These are phyloP conservation scores for Trissolcus japonicus DNA, from an alignment of 2,888 invertebrate species.

Conservation along the genomic window DNA sequence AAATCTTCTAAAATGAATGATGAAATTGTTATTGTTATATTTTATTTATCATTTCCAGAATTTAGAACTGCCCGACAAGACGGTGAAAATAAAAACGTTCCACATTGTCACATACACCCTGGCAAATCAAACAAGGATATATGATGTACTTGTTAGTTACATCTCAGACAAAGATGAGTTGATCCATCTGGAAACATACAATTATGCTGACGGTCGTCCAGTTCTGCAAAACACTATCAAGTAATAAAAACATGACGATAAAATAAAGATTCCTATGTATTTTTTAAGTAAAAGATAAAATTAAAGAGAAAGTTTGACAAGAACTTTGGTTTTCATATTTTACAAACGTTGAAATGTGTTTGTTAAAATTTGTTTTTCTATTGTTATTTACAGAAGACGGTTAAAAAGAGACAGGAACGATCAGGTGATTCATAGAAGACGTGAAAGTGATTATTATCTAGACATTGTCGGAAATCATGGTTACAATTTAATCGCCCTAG, in stretches of 20 bases:
- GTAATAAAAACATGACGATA: no score
- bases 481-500: constrained; percentile 70
- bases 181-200: constrained; percentile 63
- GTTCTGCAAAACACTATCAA: constrained; percentile 16
- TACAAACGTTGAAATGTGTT: no score
- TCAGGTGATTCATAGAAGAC: constrained; percentile 36
- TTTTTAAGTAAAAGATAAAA: constrained; percentile 8
- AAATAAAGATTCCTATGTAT: no score
- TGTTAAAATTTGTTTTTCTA: no score
- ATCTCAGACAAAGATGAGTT: constrained; percentile 53
- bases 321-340: no score
- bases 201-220: constrained; percentile 65
- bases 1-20: no score
- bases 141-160: constrained; percentile 66
- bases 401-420: no score
- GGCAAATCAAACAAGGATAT: constrained; percentile 56
- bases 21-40: not conserved
- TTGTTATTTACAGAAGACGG: no score
- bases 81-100: constrained; percentile 69
- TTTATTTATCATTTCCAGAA: constrained; percentile 60
- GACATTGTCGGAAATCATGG: constrained; percentile 72
- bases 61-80: constrained; percentile 53
- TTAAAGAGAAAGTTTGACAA: not conserved
- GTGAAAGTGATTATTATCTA: constrained; percentile 67
- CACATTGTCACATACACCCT: constrained; percentile 67